phyloP scores from a whole-genome alignment of 2,113 vertebrate genomes.

The Dryoscopus gambensis region DNA sequence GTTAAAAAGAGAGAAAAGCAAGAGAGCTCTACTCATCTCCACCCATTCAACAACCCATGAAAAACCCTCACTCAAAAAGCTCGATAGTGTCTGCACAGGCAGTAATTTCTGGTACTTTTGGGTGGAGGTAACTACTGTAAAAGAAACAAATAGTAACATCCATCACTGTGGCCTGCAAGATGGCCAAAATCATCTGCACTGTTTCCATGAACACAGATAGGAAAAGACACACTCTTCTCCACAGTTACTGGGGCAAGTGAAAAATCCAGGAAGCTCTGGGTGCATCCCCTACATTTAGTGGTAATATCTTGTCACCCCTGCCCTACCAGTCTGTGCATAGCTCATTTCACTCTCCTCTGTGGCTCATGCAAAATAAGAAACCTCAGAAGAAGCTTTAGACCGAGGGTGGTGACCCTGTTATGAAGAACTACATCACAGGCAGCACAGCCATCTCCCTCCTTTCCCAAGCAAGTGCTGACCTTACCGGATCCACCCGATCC shows the following conservation, averaged over 20 bases:
- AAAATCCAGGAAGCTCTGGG: neutral
- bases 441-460: neutral
- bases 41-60: neutral
- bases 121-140: rapidly evolving
- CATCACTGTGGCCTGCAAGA: neutral
- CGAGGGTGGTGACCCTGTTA: rapidly evolving
- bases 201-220: rapidly evolving
- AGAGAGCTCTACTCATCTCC: neutral
- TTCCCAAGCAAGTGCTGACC: neutral
- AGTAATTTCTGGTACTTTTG: neutral
- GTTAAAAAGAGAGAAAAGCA: neutral
- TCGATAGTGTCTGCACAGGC: rapidly evolving
- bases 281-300: neutral
- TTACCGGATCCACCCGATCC: neutral
- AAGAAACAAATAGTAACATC: neutral
- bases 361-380: neutral
- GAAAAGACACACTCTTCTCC: neutral
- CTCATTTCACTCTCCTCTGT: neutral
- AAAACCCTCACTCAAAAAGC: neutral
- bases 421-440: neutral
- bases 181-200: neutral
- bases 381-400: neutral
- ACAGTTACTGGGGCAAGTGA: neutral
- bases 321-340: neutral
- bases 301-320: neutral